These are phyloP conservation scores for Xylota sylvarum DNA, from an alignment of 2,888 invertebrate genomes.

Conservation along the genomic window DNA sequence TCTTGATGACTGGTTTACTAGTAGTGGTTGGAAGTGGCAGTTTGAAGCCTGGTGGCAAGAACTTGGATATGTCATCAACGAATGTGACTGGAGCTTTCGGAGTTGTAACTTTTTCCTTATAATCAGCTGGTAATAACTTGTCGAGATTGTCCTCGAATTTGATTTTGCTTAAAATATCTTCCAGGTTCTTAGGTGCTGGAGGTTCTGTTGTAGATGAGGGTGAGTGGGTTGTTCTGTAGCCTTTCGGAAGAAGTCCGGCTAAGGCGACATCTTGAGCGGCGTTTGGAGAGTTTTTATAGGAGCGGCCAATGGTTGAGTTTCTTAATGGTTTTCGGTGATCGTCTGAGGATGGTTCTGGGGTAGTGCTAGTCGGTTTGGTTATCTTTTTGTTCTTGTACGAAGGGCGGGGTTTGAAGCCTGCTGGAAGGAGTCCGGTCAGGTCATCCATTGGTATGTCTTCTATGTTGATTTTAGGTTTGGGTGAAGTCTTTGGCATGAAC, in stretches of 20 bases:
- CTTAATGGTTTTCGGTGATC: conserved; percentile 80
- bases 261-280: conserved; percentile 86
- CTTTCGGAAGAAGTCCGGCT: conserved; percentile 86
- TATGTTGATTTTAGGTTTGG: conserved; percentile 84
- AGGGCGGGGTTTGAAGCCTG: conserved; percentile 87
- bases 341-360: conserved; percentile 78
- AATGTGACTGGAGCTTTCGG: conserved; percentile 84
- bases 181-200: conserved; percentile 77
- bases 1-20: conserved; percentile 81
- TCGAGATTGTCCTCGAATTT: conserved; percentile 83
- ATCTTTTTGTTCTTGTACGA: conserved; percentile 86
- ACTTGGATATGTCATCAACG: conserved; percentile 87
- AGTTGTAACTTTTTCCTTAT: conserved; percentile 84
- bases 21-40: conserved; percentile 84
- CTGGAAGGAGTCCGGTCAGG: conserved; percentile 87
- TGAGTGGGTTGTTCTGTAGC: conserved; percentile 85
- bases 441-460: conserved; percentile 87
- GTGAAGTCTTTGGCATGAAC: conserved; percentile 86
- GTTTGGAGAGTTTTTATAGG: conserved; percentile 86
- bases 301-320: conserved; percentile 84
- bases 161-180: conserved; percentile 82
- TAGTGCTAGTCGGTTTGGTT: conserved; percentile 85
- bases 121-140: conserved; percentile 86
- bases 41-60: conserved; percentile 87
- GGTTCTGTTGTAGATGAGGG: conserved; percentile 34